A percentile compares a stretch with the other conserved stretches of the same genome.
phyloP scores from a whole-genome alignment of 2,797 vertebrate species.

The Gymnoscopelus microlampas region DNA sequence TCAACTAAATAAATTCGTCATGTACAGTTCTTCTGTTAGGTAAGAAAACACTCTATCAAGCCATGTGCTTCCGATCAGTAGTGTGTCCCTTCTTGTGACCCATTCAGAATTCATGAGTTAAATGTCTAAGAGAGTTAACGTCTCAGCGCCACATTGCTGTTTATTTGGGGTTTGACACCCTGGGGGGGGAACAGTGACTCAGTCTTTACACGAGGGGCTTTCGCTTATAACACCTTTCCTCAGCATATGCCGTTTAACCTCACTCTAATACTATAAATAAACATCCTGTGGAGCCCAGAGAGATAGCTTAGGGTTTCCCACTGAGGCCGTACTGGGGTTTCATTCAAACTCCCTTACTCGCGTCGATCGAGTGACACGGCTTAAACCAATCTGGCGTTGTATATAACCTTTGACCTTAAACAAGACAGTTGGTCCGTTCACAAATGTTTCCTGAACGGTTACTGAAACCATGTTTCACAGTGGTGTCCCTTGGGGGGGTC shows the following conservation, averaged over 20 bases:
- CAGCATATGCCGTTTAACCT: conserved; percentile 44
- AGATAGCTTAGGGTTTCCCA: conserved; percentile 48
- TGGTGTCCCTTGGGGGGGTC: conserved; percentile 27
- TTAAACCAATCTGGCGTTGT: conserved; percentile 63
- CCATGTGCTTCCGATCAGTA: conserved; percentile 43
- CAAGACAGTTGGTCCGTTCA: conserved; percentile 39
- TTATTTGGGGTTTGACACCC: conserved; percentile 62
- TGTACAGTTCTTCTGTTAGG: conserved; percentile 15
- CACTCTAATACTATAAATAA: conserved; percentile 65
- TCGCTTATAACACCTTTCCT: conserved; percentile 34
- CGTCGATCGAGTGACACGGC: conserved; percentile 50
- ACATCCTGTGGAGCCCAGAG: conserved; percentile 44
- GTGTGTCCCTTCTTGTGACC: conserved; percentile 13
- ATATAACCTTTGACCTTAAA: conserved; percentile 66
- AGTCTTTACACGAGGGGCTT: conserved; percentile 40
- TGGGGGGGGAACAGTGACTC: conserved; percentile 30
- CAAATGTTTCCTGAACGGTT: conserved; percentile 58
- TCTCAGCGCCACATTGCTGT: conserved; percentile 38
- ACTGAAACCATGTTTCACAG: conserved; percentile 47
- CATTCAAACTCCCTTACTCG: conserved; percentile 32
- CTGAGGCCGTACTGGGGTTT: conserved; percentile 42
- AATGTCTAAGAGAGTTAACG: conserved; percentile 37
- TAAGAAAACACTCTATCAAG: background rate
- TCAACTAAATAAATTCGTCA: background rate
- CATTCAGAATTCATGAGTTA: conserved; percentile 17